Conservation (phyloP, 2,797 vertebrate species). For the Austrolebias charrua region DNA sequence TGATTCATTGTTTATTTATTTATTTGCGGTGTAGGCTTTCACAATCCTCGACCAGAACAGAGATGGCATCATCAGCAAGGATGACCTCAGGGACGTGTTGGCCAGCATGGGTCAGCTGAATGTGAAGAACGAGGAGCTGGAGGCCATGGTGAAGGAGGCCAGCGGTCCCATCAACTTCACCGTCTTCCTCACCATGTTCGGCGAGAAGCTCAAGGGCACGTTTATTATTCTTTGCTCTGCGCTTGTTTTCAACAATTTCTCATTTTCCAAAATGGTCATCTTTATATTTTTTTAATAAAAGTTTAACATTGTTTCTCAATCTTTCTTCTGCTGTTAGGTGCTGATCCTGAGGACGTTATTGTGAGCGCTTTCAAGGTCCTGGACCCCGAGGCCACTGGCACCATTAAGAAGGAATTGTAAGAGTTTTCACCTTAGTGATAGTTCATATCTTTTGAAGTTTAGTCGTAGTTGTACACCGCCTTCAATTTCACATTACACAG, state of each 20-base stretch:
- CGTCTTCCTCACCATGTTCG: constrained; percentile 95
- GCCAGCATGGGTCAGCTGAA: constrained; percentile 93
- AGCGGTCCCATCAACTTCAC: constrained; percentile 96
- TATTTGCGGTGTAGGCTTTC: constrained; percentile 80
- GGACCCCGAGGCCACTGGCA: constrained; percentile 88
- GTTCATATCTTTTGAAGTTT: too few species aligned
- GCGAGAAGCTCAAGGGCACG: constrained; percentile 91
- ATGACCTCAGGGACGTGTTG: constrained; percentile 90
- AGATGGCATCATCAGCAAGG: constrained; percentile 94
- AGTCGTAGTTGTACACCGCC: too few species aligned
- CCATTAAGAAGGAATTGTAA: constrained; percentile 93
- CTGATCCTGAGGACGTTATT: constrained; percentile 93
- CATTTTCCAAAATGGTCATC: background rate
- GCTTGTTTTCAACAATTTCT: background rate
- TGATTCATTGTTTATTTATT: background rate
- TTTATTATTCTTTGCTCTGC: background rate
- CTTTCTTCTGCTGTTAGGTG: constrained; percentile 72
- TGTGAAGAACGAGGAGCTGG: constrained; percentile 92
- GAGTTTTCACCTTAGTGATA: constrained; percentile 40
- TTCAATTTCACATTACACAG: too few species aligned
- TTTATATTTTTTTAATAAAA: background rate
- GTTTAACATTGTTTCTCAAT: background rate
- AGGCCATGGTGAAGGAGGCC: constrained; percentile 94
- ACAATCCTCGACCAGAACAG: constrained; percentile 97
- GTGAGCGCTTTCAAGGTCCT: constrained; percentile 93